Base-by-base conservation (phyloP, 2,888 invertebrate genomes). In the Sesia apiformis region DNA sequence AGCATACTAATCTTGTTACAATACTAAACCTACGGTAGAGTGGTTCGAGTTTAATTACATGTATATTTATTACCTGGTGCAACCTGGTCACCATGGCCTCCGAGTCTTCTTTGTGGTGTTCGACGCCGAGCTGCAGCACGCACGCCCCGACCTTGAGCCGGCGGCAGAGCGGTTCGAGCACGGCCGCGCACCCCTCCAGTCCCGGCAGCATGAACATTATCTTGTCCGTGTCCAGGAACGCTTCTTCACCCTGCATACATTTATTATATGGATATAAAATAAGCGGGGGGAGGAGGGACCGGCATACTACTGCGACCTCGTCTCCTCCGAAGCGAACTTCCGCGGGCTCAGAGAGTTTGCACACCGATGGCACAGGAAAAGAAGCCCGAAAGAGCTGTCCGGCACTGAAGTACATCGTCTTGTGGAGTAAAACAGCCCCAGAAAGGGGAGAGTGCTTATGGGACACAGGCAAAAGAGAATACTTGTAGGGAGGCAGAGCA, bases 191-290 rank as follows among this genome's bases (percentile, higher is more conserved):
- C 0, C 94, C 94, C 76, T 94, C 94, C 46, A 94, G 70, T 2
- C 94, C 94, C 0, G 94, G 94, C 60, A 94, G 75, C 63, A 93
- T 78, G 68, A 93, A 90, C 67, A 93, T 78, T 4, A 89, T 83
- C 5, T 81, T 77, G 52, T 90, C 88, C 59, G 81, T 82, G 55
- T 84, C 85, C 59, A 83, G 76, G 51, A 85, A 78, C 0, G 82
- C 78, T 55, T 88, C 87, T 43, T 87, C 83, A 52, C 79, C 82
- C 90, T 90, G 63, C 3, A 61, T 55, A 39, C 8, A 57, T 23
- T 23, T 23, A n/a, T 42, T 7, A 42, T 42, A 42, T 42, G 5
- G 5, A 5, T 42, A 57, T 49, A n/a, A 7, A 49, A 49, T 49
- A 52, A 53, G 42, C 76, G 71, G 39, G 62, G 69, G 39, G 72